Evolutionary conservation across 1,140 invertebrate genomes (phyloP).

Genomic region (Ectropis grisescens): DNA sequence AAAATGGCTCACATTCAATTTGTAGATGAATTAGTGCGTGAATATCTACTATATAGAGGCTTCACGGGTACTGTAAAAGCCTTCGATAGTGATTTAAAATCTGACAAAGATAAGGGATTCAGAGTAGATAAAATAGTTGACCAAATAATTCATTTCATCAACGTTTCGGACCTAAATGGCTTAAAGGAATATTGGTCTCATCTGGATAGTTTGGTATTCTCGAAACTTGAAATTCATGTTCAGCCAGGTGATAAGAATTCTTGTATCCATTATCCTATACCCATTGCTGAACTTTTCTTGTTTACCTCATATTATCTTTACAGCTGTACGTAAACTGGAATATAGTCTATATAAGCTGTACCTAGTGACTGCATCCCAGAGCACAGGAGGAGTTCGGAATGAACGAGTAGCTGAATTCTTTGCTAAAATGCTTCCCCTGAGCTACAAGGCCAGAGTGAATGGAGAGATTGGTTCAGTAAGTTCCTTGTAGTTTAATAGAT

Average conservation of each 20-base stretch:
- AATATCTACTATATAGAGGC: constrained; percentile 94
- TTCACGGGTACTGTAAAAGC: constrained; percentile 87
- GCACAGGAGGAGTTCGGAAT: constrained; percentile 79
- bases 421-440: constrained; percentile 88
- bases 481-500: too few relatives aligned
- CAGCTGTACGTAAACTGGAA: constrained; percentile 89
- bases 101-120: constrained; percentile 93
- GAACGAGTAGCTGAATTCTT: constrained; percentile 95
- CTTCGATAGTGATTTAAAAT: constrained; percentile 89
- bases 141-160: constrained; percentile 84
- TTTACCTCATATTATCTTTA: constrained; percentile 26
- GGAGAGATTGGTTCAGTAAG: constrained; percentile 98
- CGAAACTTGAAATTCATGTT: constrained; percentile 87
- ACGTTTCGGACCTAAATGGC: constrained; percentile 81
- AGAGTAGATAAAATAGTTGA: constrained; percentile 93
- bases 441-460: constrained; percentile 89
- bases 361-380: constrained; percentile 81
- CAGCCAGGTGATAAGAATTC: constrained; percentile 78
- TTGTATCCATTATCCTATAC: too few relatives aligned
- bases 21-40: constrained; percentile 90
- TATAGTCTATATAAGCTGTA: constrained; percentile 92
- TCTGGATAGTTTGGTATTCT: constrained; percentile 88
- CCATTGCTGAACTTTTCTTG: too few relatives aligned
- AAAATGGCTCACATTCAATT: constrained; percentile 87
- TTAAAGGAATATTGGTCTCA: constrained; percentile 90